These are phyloP conservation scores for Steinernema khuongi DNA, from an alignment of 1,140 invertebrate species.

Conservation along the genomic window DNA sequence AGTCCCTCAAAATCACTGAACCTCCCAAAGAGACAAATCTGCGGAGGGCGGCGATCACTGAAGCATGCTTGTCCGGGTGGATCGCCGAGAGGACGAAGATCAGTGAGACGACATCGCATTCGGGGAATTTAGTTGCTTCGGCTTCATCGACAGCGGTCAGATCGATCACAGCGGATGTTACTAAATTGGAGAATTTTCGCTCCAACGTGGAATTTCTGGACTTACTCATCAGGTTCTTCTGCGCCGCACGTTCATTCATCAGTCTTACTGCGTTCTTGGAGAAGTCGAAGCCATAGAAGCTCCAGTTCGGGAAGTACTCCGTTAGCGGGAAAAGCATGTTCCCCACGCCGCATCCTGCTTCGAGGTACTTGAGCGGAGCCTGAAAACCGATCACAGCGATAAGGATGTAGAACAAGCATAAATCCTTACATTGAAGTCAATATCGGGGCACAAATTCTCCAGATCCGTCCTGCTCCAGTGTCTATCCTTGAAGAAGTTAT, in stretches of 20 bases:
- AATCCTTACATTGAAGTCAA: conserved; percentile 40
- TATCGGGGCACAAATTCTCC: conserved; percentile 67
- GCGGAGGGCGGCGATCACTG: background rate
- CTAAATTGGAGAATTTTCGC: conserved; percentile 24
- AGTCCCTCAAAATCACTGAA: conserved; percentile 84
- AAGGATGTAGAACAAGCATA: background rate
- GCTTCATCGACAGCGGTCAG: conserved; percentile 23
- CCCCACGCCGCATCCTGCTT: conserved; percentile 93
- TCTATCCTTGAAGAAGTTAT: conserved; percentile 85
- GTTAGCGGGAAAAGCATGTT: conserved; percentile 90
- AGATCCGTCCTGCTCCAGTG: conserved; percentile 96
- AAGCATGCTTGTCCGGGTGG: conserved; percentile 72
- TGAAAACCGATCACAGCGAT: conserved; percentile 32
- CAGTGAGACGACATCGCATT: conserved; percentile 68
- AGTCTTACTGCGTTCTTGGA: conserved; percentile 38
- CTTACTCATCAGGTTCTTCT: conserved; percentile 17
- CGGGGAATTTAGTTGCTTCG: conserved; percentile 49
- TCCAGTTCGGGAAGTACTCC: conserved; percentile 70
- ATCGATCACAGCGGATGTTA: conserved; percentile 41
- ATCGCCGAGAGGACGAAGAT: conserved; percentile 77
- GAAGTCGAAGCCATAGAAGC: conserved; percentile 61
- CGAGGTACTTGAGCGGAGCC: conserved; percentile 65
- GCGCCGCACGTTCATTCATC: conserved; percentile 41
- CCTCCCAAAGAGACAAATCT: conserved; percentile 70
- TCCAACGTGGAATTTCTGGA: conserved; percentile 5